Evolutionary conservation across 1,140 invertebrate genomes (phyloP).

Genomic region (Drosophila subpulchrella): DNA sequence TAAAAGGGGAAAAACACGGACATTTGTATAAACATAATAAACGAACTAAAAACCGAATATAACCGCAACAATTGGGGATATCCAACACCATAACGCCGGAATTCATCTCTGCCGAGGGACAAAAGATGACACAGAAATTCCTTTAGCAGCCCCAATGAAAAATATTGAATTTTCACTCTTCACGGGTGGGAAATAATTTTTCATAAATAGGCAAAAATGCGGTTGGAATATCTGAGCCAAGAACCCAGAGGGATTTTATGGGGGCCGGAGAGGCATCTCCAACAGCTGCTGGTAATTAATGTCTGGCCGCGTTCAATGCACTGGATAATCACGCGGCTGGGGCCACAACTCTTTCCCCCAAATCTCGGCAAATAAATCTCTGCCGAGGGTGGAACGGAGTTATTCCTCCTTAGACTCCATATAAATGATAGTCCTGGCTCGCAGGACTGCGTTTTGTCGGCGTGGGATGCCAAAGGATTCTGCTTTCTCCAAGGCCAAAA

Average conservation of each 20-base stretch:
- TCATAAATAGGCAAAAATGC: slow-evolving; percentile 81
- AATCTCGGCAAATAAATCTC: slow-evolving; percentile 80
- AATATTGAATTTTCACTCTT: slow-evolving; percentile 37
- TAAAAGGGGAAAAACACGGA: slow-evolving; percentile 2
- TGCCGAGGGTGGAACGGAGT: slow-evolving; percentile 57
- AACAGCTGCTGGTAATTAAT: slow-evolving; percentile 81
- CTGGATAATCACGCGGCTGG: slow-evolving; percentile 73
- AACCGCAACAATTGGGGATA: slow-evolving; percentile 61
- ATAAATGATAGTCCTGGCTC: slow-evolving; percentile 64
- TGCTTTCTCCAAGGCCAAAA: background rate
- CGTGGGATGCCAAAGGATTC: slow-evolving; percentile 12
- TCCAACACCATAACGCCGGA: slow-evolving; percentile 43
- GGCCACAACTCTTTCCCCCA: slow-evolving; percentile 71
- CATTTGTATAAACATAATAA: slow-evolving; percentile 32
- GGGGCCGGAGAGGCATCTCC: slow-evolving; percentile 7
- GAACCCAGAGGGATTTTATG: slow-evolving; percentile 6
- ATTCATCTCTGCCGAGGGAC: slow-evolving; percentile 4
- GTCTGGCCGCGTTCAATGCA: slow-evolving; percentile 76
- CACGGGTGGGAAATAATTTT: slow-evolving; percentile 56
- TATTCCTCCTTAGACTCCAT: slow-evolving; percentile 50
- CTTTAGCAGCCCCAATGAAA: slow-evolving; percentile 28
- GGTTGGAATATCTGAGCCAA: slow-evolving; percentile 17
- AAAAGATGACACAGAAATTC: slow-evolving; percentile 63
- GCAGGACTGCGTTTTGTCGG: slow-evolving; percentile 67
- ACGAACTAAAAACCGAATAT: slow-evolving; percentile 18